Evolutionary conservation across 2,797 vertebrate genomes (phyloP), one percentile per base, ranked within the genome.

Genomic region (Cephalopachus bancanus): DNA sequence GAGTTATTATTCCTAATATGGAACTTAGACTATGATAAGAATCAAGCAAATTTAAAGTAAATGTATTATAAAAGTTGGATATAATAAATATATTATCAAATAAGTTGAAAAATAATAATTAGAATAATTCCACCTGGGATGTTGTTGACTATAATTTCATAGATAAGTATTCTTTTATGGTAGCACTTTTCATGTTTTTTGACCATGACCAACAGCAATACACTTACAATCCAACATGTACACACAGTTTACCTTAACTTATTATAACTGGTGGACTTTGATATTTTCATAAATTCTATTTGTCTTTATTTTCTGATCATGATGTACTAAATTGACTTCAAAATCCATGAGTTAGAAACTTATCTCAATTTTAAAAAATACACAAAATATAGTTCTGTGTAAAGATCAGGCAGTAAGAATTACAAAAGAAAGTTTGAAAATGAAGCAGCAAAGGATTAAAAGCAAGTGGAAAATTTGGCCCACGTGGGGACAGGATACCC

Each of bases 1-100:
- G 44, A 85, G 49, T 72, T 86, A 4, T 55, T 44, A 26, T 81
- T 89, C n/a, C 12, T 85, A 30, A 49, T 83, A 24, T 60, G 19
- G 33, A 28, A 7, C 30, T 60, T 20, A 64, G 24, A 53, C 33
- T 71, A 17, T 69, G 19, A 37, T 71, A 89, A 80, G 59, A 88
- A 74, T 81, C 69, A 93, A 69, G 3, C 20, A 83, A 9, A 20
- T 69, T 93, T 91, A 64, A 91, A 51, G 19, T 16, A 1, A 10
- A 4, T 60, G n/a, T 89, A 26, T 93, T 71, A 79, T 53, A 92
- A 55, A 74, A 91, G 76, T 15, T 69, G 51, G 74, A 30, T 83
- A 59, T 22, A 64, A 69, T n/a, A 95, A 86, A 44, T 30, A 89
- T 20, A 12, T 51, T 62, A 71, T 19, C 81, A 95, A 88, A 85